phyloP scores from a whole-genome alignment of 2,797 vertebrate genomes.

The Myripristis murdjan region DNA sequence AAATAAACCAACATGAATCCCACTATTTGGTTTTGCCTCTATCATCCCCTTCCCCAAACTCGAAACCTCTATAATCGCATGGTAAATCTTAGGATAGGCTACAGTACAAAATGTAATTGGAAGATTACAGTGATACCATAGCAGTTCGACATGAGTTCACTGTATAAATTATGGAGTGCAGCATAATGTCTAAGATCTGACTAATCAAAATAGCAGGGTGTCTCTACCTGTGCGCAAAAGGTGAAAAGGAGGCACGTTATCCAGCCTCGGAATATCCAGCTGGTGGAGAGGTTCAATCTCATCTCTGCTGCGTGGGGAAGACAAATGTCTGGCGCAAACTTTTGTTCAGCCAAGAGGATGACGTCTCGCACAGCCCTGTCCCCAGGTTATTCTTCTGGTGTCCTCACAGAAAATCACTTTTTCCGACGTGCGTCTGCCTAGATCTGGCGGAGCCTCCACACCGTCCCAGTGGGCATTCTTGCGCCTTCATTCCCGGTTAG shows the following conservation, averaged over 20 bases:
- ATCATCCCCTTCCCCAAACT: neutral
- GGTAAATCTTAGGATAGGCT: too few species aligned
- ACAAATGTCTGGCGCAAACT: constrained; percentile 30
- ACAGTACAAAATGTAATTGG: too few species aligned
- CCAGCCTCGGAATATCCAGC: constrained; percentile 87
- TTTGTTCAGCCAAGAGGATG: constrained; percentile 1
- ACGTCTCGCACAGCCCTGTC: constrained; percentile 7
- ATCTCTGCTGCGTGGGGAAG: constrained; percentile 68
- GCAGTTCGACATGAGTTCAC: neutral
- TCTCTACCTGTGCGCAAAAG: constrained; percentile 83
- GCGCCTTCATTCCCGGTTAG: constrained; percentile 65
- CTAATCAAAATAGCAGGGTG: neutral
- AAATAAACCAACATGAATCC: neutral
- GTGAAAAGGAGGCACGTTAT: constrained; percentile 75
- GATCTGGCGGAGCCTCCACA: constrained; percentile 39
- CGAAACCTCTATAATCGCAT: too few species aligned
- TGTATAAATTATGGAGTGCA: too few species aligned
- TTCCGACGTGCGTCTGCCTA: constrained; percentile 30
- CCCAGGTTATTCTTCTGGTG: constrained; percentile 4
- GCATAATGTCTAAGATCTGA: neutral
- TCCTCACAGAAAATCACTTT: constrained; percentile 47
- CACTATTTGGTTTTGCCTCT: neutral
- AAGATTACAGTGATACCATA: neutral
- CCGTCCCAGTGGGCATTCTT: constrained; percentile 63
- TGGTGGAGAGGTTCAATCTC: constrained; percentile 76